phyloP scores from a whole-genome alignment of 2,797 vertebrate genomes.

The Pseudochromis fuscus region DNA sequence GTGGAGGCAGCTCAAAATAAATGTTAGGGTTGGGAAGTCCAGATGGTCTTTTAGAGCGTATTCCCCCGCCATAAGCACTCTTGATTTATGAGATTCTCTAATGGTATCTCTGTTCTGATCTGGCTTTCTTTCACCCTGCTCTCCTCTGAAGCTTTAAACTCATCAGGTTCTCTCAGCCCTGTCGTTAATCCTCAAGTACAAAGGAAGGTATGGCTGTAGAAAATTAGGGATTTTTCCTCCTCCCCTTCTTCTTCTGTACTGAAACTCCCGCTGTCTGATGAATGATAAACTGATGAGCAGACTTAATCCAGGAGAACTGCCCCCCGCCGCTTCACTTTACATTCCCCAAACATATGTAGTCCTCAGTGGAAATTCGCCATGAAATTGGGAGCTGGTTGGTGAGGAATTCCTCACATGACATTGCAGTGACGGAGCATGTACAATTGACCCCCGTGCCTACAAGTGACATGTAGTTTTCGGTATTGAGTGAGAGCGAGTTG shows the following conservation, averaged over 20 bases:
- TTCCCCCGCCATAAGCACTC: constrained; percentile 90
- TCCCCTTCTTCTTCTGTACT: constrained; percentile 40
- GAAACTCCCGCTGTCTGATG: constrained; percentile 89
- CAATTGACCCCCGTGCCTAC: constrained; percentile 68
- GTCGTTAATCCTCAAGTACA: constrained; percentile 97
- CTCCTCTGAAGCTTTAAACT: constrained; percentile 95
- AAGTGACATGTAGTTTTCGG: constrained; percentile 67
- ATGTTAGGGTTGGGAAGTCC: constrained; percentile 95
- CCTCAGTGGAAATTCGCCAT: constrained; percentile 82
- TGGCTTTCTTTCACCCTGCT: constrained; percentile 91
- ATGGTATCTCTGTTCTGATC: constrained; percentile 97
- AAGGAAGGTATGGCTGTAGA: constrained; percentile 91
- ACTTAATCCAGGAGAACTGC: constrained; percentile 93
- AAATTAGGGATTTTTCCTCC: constrained; percentile 89
- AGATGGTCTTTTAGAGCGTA: constrained; percentile 95
- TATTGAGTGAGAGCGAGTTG: constrained; percentile 67
- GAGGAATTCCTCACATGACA: constrained; percentile 78
- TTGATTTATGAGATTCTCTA: constrained; percentile 98
- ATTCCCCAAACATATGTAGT: constrained; percentile 87
- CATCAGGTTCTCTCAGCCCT: constrained; percentile 91
- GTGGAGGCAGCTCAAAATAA: constrained; percentile 89
- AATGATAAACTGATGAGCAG: constrained; percentile 91
- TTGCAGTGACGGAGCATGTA: constrained; percentile 70
- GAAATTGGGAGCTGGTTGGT: constrained; percentile 81
- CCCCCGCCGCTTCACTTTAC: constrained; percentile 89